Base-by-base conservation (phyloP, 1,140 invertebrate species). In the Bombus confusus region DNA sequence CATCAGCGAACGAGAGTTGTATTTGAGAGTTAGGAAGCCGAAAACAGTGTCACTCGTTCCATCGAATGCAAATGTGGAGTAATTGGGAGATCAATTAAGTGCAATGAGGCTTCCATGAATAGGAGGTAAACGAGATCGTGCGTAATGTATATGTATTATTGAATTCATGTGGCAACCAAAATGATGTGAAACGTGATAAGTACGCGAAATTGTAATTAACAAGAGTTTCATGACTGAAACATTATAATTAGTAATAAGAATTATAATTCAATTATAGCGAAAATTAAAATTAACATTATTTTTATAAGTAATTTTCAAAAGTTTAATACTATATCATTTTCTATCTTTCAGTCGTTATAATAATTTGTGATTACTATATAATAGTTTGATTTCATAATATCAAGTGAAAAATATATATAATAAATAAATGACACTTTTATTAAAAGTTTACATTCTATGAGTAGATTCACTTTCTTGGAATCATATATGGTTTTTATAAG, bases 61-160 rank as follows among this genome's bases (percentile, higher is more conserved):
- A 28, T 41, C 57, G 37, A 62, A 77, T 77, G 34, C 34, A 59
- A 77, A 62, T 62, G 75, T 41, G 34, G 57, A 77, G 75, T 77
- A 62, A 77, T 77, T 62, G 75, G 57, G 75, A 77, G 75, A 77
- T 62, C 75, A 62, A 77, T 77, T 77, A 77, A 77, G 75, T 62
- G 75, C 75, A 62, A 77, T 77, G 75, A 62, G 75, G 52, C 75
- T 25, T 62, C 57, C 39, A 77, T 77, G 57, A 77, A 77, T 77
- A 62, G 75, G 75, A 62, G 57, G 57, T 39, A 13, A 66, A 62
- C 57, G 75, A 31, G 75, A 62, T 59, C 57, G 37, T 39, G 75
- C 57, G 57, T 77, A 77, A 77, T 28, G 47, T 52, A 52, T 62
- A 57, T 62, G 39, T 62, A 62, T 52, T 75, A 75, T 57, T 57